A percentile compares a stretch with the other conserved stretches of the same genome.
Conservation (phyloP, 2,797 vertebrate species). For the Coendou prehensilis region DNA sequence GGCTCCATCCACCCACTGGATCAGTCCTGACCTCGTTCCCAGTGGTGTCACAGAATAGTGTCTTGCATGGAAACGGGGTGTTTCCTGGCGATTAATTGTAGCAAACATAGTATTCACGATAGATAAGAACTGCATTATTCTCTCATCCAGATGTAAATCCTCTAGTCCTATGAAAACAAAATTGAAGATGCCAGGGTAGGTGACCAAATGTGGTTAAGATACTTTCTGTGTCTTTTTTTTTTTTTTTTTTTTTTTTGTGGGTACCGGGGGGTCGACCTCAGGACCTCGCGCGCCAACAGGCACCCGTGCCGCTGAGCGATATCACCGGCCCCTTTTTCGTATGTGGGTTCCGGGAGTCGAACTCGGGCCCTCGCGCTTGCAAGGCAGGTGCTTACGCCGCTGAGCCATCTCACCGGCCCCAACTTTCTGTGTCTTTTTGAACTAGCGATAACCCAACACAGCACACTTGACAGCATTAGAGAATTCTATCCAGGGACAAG, state of each 20-base stretch:
- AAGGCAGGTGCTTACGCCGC: too few relatives aligned
- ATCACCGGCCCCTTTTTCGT: too few relatives aligned
- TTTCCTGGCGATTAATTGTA: slow-evolving; percentile 98
- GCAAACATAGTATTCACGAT: slow-evolving; percentile 99
- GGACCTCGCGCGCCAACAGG: too few relatives aligned
- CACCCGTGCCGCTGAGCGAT: too few relatives aligned
- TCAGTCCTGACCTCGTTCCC: slow-evolving; percentile 97
- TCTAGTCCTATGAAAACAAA: slow-evolving; percentile 93
- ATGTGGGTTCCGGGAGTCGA: too few relatives aligned
- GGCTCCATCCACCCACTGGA: slow-evolving; percentile 99
- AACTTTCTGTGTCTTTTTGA: not conserved
- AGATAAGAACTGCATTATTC: slow-evolving; percentile 99
- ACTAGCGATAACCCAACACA: not conserved
- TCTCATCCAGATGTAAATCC: slow-evolving; percentile 98
- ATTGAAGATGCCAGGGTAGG: not conserved
- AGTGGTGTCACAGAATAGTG: slow-evolving; percentile 99
- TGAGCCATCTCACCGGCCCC: too few relatives aligned
- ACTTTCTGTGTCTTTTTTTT: not conserved
- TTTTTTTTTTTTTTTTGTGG: too few relatives aligned
- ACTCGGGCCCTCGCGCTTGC: too few relatives aligned
- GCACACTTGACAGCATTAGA: not conserved
- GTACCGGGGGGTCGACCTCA: too few relatives aligned
- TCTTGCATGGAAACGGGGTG: slow-evolving; percentile 96
- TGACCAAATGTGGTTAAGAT: not conserved
- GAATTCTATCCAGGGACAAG: slow-evolving; percentile 12